phyloP scores from a whole-genome alignment of 2,888 invertebrate species.

The Sphaerophoria rueppellii region DNA sequence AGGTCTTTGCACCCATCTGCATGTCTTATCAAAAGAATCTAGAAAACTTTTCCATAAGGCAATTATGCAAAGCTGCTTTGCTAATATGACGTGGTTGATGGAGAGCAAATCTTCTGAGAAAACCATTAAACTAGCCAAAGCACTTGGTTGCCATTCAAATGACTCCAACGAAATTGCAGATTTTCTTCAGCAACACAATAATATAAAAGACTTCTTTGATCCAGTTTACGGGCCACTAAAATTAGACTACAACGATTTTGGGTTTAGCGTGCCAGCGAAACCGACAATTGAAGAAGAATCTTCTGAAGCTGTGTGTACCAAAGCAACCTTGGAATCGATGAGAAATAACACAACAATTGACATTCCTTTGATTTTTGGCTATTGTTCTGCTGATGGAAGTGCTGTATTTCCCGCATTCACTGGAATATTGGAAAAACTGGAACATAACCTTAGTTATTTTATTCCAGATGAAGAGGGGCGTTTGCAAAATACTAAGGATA shows the following conservation, averaged over 20 bases:
- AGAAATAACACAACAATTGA: slow-evolving; percentile 80
- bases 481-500: not conserved
- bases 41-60: slow-evolving; percentile 74
- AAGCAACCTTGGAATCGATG: slow-evolving; percentile 81
- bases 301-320: slow-evolving; percentile 64
- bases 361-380: slow-evolving; percentile 82
- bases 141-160: slow-evolving; percentile 66
- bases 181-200: slow-evolving; percentile 62
- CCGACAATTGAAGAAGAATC: slow-evolving; percentile 73
- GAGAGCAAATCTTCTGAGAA: slow-evolving; percentile 57
- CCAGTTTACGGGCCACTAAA: slow-evolving; percentile 33
- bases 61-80: slow-evolving; percentile 74
- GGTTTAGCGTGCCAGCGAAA: slow-evolving; percentile 56
- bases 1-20: slow-evolving; percentile 70
- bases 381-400: slow-evolving; percentile 83
- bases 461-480: slow-evolving; percentile 58
- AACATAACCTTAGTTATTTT: slow-evolving; percentile 63
- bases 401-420: slow-evolving; percentile 72
- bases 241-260: slow-evolving; percentile 54
- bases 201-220: slow-evolving; percentile 57
- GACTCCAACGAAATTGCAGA: slow-evolving; percentile 66
- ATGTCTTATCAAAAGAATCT: slow-evolving; percentile 73
- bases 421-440: slow-evolving; percentile 55
- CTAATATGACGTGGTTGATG: slow-evolving; percentile 66
- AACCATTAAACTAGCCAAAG: slow-evolving; percentile 68